phyloP scores from a whole-genome alignment of 2,888 invertebrate species.

The Anoncus sp. region DNA sequence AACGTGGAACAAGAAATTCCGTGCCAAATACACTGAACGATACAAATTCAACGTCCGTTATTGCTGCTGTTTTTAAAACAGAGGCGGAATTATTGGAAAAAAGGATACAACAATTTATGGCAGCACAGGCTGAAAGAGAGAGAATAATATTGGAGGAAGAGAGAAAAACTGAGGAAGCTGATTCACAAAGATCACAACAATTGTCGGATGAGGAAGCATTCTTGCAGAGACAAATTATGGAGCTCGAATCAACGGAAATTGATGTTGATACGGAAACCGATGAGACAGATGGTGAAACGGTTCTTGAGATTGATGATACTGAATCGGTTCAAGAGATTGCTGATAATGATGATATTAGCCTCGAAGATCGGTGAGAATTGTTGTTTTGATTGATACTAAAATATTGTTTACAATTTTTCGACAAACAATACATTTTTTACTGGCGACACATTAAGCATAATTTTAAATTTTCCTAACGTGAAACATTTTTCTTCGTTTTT shows the following conservation, averaged over 20 bases:
- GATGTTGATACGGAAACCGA: slow-evolving; percentile 93
- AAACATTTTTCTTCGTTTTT: slow-evolving; percentile 36
- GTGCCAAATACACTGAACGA: slow-evolving; percentile 66
- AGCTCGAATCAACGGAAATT: slow-evolving; percentile 89
- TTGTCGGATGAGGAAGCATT: slow-evolving; percentile 91
- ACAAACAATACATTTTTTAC: no score
- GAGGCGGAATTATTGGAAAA: slow-evolving; percentile 81
- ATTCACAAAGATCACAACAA: slow-evolving; percentile 87
- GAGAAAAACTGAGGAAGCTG: slow-evolving; percentile 87
- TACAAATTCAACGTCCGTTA: slow-evolving; percentile 80
- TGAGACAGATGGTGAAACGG: slow-evolving; percentile 90
- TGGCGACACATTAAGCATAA: no score
- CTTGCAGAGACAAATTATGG: slow-evolving; percentile 90
- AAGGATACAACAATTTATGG: slow-evolving; percentile 81
- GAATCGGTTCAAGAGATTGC: slow-evolving; percentile 70
- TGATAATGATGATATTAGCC: slow-evolving; percentile 76
- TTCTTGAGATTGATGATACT: slow-evolving; percentile 83
- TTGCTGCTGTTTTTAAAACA: slow-evolving; percentile 81
- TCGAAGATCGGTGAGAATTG: slow-evolving; percentile 77
- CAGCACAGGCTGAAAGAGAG: slow-evolving; percentile 81
- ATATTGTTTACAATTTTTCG: no score
- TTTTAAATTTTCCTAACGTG: no score
- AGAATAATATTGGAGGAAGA: slow-evolving; percentile 82
- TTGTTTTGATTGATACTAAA: neutral
- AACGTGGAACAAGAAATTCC: slow-evolving; percentile 53